phyloP scores from a whole-genome alignment of 2,888 invertebrate genomes.

The Rhingia rostrata region DNA sequence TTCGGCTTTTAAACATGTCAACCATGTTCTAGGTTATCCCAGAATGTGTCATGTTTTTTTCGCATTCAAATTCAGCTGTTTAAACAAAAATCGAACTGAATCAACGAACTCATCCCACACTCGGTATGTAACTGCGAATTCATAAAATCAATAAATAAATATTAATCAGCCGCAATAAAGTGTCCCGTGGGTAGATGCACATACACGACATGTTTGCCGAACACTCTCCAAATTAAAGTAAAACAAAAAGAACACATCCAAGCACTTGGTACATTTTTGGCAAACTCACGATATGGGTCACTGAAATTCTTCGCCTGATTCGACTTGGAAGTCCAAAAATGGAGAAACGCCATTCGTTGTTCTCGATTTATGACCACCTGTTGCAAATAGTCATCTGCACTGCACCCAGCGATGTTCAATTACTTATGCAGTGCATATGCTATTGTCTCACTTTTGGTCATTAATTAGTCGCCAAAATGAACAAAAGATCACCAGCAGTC shows the following conservation, averaged over 20 bases:
- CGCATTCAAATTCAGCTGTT: conserved; percentile 28
- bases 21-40: conserved; percentile 28
- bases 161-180: conserved; percentile 60
- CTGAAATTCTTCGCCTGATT: conserved; percentile 2
- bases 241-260: conserved; percentile 17
- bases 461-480: conserved; percentile 28
- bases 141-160: conserved; percentile 44
- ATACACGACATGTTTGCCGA: conserved; percentile 23
- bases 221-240: conserved; percentile 27
- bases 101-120: conserved; percentile 47
- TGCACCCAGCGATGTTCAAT: conserved; percentile 42
- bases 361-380: conserved; percentile 50
- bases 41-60: conserved; percentile 25
- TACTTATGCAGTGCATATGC: conserved; percentile 26
- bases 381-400: conserved; percentile 14
- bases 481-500: neutral
- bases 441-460: conserved; percentile 56
- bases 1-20: conserved; percentile 14
- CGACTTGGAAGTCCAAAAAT: conserved; percentile 34
- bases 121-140: conserved; percentile 23
- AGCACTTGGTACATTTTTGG: conserved; percentile 35
- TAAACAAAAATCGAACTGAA: conserved; percentile 35
- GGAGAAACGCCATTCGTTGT: conserved; percentile 20
- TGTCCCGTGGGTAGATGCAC: conserved; percentile 55
- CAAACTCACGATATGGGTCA: conserved; percentile 60